phyloP scores from a whole-genome alignment of 2,113 vertebrate species.

The Thunnus thynnus region DNA sequence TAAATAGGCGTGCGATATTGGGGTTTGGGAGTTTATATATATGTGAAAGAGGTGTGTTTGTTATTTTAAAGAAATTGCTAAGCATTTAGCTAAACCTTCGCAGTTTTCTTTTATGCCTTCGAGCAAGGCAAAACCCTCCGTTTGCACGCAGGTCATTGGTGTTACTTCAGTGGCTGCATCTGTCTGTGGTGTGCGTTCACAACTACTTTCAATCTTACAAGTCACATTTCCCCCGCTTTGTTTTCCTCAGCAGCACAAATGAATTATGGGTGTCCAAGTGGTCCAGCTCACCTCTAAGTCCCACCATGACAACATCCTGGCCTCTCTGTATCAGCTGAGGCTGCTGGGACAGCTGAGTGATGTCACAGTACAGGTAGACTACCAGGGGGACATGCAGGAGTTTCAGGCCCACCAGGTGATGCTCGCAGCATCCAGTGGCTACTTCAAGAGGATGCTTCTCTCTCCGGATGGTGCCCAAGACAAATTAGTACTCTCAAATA shows the following conservation, averaged over 20 bases:
- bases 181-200: too few species aligned
- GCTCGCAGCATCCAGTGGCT: constrained; percentile 94
- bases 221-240: background rate
- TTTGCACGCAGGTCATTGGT: too few species aligned
- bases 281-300: constrained; percentile 90
- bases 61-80: background rate
- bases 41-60: too few species aligned
- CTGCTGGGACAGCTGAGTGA: constrained; percentile 92
- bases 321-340: constrained; percentile 92
- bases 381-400: constrained; percentile 88
- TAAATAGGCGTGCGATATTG: background rate
- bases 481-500: constrained; percentile 86
- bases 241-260: constrained; percentile 54
- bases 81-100: background rate
- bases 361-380: constrained; percentile 91
- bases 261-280: constrained; percentile 87
- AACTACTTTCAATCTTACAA: background rate
- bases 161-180: too few species aligned
- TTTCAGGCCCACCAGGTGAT: constrained; percentile 94
- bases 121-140: background rate
- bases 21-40: background rate
- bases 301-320: constrained; percentile 88
- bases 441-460: constrained; percentile 92
- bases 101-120: background rate
- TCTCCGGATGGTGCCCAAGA: constrained; percentile 80